Base-by-base conservation (phyloP, 2,888 invertebrate genomes). In the Drosophila ustulata region DNA sequence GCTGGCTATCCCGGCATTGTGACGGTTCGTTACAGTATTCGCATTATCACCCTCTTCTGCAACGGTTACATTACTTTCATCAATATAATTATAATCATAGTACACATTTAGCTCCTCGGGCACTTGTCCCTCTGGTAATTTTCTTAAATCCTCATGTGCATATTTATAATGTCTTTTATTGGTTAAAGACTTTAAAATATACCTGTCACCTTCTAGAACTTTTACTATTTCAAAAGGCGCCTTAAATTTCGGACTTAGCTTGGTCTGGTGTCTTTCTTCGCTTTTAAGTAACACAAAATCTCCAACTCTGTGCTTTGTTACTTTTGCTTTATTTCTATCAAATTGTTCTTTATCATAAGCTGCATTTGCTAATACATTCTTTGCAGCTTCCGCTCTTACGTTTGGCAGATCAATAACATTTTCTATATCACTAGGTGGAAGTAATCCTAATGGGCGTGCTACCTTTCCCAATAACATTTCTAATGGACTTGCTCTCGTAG, bases 251-350 rank as follows among this genome's bases (percentile, higher is more conserved):
- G 18, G 18, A 18, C 18, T 18, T 18, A 18, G 18, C 18, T 18
- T 18, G 18, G 2, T 18, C 18, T 65, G 66, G 28, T 58, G 58
- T n/a, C 62, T 61, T 37, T 55, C 47, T 49, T 56, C 52, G 25
- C 52, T 67, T 28, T 68, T 68, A 45, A 63, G 63, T 58, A 68
- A 46, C n/a, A 62, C 62, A 28, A 66, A 70, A 62, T 66, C 53
- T 58, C 53, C 53, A 50, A 58, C 8, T 37, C 58, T 64, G 58
- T 51, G 53, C 4, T n/a, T 65, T n/a, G 11, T 3, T 55, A 63
- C 23, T 49, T 41, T 63, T 58, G 58, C 47, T 23, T 62, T 62
- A 64, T 50, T 43, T 64, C 53, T 50, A 57, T 67, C 57, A 57
- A 67, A 57, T 62, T 53, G 39, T 47, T 13, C 26, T 32, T 68